phyloP scores from a whole-genome alignment of 2,797 vertebrate genomes.

The Smutsia temminckii region DNA sequence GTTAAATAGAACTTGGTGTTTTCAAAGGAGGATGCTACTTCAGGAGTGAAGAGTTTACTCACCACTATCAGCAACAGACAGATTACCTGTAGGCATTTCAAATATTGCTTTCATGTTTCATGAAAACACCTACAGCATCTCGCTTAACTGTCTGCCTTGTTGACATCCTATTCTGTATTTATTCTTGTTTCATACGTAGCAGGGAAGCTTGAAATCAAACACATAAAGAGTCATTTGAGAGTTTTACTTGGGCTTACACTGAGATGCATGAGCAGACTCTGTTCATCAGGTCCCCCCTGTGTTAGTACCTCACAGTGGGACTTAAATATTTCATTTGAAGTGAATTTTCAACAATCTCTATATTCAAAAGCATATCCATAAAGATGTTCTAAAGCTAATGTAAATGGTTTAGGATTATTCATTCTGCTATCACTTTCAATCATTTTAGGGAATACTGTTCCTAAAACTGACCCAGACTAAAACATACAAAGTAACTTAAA shows the following conservation, averaged over 20 bases:
- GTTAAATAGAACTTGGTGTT: neutral
- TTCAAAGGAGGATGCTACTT: conserved; percentile 44
- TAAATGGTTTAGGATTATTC: conserved; percentile 37
- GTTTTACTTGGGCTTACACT: neutral
- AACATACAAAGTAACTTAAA: conserved; percentile 28
- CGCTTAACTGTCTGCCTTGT: conserved; percentile 35
- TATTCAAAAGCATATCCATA: conserved; percentile 34
- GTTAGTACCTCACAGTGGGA: neutral
- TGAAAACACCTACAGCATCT: conserved; percentile 46
- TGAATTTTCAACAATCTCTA: conserved; percentile 38
- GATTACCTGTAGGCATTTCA: conserved; percentile 62
- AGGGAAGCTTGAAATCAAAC: conserved; percentile 53
- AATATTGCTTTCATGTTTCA: conserved; percentile 56
- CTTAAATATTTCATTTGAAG: conserved; percentile 32
- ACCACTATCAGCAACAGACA: conserved; percentile 35
- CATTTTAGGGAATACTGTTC: conserved; percentile 27
- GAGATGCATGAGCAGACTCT: neutral
- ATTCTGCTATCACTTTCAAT: neutral
- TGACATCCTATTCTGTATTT: conserved; percentile 53
- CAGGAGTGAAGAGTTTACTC: conserved; percentile 32
- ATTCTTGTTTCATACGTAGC: conserved; percentile 51
- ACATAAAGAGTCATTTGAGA: neutral
- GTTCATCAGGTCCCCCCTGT: neutral
- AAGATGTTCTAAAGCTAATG: conserved; percentile 13
- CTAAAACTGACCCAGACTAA: conserved; percentile 29